These are phyloP conservation scores for Blastobasis adustella DNA, from an alignment of 2,888 invertebrate genomes.

Conservation along the genomic window DNA sequence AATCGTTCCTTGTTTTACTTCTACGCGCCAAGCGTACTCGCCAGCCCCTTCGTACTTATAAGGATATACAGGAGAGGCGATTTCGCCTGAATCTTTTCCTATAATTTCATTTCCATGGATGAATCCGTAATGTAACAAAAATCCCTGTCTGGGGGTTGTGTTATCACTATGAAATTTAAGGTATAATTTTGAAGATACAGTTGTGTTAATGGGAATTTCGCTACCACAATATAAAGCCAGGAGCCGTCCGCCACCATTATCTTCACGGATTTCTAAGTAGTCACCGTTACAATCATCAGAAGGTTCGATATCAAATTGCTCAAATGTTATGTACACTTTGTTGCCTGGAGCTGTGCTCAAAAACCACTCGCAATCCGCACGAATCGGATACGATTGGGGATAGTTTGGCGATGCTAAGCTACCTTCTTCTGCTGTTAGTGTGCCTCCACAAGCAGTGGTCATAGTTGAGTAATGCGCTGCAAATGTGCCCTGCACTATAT, in stretches of 20 bases:
- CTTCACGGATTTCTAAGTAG: slow-evolving; percentile 88
- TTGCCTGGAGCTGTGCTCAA: slow-evolving; percentile 77
- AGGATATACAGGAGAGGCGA: slow-evolving; percentile 89
- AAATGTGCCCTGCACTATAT: slow-evolving; percentile 40
- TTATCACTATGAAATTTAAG: slow-evolving; percentile 84
- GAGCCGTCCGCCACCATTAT: slow-evolving; percentile 76
- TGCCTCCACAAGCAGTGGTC: slow-evolving; percentile 87
- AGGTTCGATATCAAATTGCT: slow-evolving; percentile 79
- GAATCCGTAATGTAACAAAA: slow-evolving; percentile 82
- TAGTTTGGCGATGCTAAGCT: slow-evolving; percentile 90
- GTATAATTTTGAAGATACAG: slow-evolving; percentile 77
- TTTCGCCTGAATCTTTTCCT: slow-evolving; percentile 77
- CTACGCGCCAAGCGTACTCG: slow-evolving; percentile 80
- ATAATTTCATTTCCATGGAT: slow-evolving; percentile 80
- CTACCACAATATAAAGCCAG: slow-evolving; percentile 83
- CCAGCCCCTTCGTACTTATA: slow-evolving; percentile 49
- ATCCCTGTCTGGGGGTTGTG: slow-evolving; percentile 79
- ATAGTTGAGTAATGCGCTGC: slow-evolving; percentile 59
- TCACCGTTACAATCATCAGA: slow-evolving; percentile 87
- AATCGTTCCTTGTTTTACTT: slow-evolving; percentile 28
- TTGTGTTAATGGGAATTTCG: slow-evolving; percentile 75
- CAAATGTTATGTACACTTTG: slow-evolving; percentile 78
- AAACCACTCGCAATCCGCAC: slow-evolving; percentile 85
- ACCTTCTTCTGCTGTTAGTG: slow-evolving; percentile 80
- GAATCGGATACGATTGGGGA: slow-evolving; percentile 81